These are phyloP conservation scores for Panthera uncia DNA, from an alignment of 2,113 vertebrate genomes.

Conservation along the genomic window DNA sequence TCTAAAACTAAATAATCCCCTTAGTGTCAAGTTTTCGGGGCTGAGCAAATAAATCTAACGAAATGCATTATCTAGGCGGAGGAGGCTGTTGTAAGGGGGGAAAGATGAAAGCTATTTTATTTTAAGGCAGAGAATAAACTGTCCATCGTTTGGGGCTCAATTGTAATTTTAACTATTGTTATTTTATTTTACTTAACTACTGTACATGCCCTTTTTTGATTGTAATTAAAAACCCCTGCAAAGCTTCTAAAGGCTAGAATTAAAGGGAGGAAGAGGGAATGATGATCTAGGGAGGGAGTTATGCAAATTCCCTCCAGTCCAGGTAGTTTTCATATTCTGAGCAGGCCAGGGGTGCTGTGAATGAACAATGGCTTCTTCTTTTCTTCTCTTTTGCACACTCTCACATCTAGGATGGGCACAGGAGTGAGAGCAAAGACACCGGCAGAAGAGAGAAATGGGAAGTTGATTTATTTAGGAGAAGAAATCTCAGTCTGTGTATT, in stretches of 20 bases:
- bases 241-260: constrained; percentile 77
- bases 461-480: constrained; percentile 71
- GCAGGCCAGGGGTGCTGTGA: constrained; percentile 63
- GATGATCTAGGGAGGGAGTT: constrained; percentile 70
- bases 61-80: constrained; percentile 94
- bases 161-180: constrained; percentile 83
- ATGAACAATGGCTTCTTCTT: constrained; percentile 73
- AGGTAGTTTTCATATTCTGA: constrained; percentile 78
- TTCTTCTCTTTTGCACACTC: background rate
- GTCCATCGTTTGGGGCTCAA: constrained; percentile 78
- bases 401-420: background rate
- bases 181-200: constrained; percentile 80
- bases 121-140: constrained; percentile 87
- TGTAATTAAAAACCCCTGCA: constrained; percentile 81
- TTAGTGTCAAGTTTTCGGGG: constrained; percentile 95
- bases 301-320: constrained; percentile 79
- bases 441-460: constrained; percentile 43
- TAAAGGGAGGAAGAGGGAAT: constrained; percentile 71
- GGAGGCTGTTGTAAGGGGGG: constrained; percentile 86
- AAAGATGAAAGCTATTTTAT: constrained; percentile 90
- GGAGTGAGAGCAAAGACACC: background rate
- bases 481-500: background rate
- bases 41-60: constrained; percentile 94
- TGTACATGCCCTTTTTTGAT: constrained; percentile 69
- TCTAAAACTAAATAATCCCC: constrained; percentile 98